A percentile compares a stretch with the other conserved stretches of the same genome.
Evolutionary conservation across 2,113 vertebrate species (phyloP).

Genomic region (Microtus montanus): DNA sequence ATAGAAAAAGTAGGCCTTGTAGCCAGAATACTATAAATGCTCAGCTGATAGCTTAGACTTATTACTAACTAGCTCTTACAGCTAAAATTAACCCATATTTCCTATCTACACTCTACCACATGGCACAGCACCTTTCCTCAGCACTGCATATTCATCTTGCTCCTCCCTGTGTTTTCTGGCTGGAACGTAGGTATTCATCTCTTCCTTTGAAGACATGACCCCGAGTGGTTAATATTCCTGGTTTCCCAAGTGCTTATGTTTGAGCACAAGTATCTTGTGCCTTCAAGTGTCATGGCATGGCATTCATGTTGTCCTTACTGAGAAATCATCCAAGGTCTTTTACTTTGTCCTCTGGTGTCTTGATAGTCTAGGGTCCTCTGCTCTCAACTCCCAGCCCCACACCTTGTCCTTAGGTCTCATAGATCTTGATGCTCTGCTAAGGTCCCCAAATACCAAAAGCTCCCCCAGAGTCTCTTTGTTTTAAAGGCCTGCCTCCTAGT

Average conservation of each 20-base stretch:
- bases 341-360: background rate
- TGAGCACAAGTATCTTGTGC: background rate
- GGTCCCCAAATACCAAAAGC: background rate
- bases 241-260: background rate
- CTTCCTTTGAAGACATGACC: background rate
- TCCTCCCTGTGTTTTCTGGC: background rate
- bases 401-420: background rate
- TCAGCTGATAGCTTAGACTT: too few relatives aligned
- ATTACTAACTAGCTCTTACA: too few relatives aligned
- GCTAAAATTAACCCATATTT: too few relatives aligned
- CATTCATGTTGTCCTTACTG: slow-evolving; percentile 3
- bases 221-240: background rate
- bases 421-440: background rate
- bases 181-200: background rate
- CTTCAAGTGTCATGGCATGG: background rate
- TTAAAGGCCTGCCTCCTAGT: background rate
- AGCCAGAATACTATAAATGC: too few relatives aligned
- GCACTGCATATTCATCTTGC: too few relatives aligned
- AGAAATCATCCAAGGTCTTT: background rate
- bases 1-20: background rate
- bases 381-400: background rate
- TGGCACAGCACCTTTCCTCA: too few relatives aligned
- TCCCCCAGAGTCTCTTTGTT: background rate
- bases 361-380: background rate
- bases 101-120: too few relatives aligned